Percentiles rank a stretch among this genome's conserved stretches.
Conservation (phyloP, 2,888 invertebrate genomes). For the Patella caerulea region DNA sequence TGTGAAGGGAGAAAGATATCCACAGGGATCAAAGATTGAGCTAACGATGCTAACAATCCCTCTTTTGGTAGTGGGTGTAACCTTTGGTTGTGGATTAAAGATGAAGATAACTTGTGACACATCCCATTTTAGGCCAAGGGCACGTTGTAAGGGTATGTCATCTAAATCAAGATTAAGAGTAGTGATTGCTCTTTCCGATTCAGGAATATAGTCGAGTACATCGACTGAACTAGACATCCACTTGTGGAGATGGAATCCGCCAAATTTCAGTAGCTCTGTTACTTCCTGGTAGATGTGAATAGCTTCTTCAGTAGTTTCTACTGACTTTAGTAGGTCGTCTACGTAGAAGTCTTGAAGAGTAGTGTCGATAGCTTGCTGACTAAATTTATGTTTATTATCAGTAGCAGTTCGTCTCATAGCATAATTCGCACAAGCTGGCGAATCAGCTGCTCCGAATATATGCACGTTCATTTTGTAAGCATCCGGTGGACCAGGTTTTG, state of each 20-base stretch:
- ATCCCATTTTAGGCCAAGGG: constrained; percentile 16
- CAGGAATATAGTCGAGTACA: background rate
- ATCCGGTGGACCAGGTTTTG: background rate
- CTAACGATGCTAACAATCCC: constrained; percentile 5
- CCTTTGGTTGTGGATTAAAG: constrained; percentile 9
- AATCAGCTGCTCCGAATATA: constrained; percentile 12
- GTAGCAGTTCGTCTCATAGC: constrained; percentile 1
- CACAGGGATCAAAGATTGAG: constrained; percentile 18
- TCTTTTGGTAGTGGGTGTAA: background rate
- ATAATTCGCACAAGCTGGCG: constrained; percentile 10
- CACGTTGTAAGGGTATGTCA: background rate
- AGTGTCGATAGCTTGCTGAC: background rate
- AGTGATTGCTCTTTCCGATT: background rate
- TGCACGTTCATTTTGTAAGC: constrained; percentile 4
- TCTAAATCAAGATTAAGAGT: constrained; percentile 7
- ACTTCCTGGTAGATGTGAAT: background rate
- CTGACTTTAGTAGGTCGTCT: background rate
- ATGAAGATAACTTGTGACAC: background rate
- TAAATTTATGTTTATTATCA: background rate
- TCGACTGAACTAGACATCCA: background rate
- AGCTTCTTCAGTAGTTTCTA: background rate
- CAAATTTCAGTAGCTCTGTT: background rate
- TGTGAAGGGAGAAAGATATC: constrained; percentile 15
- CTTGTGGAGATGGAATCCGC: constrained; percentile 1
- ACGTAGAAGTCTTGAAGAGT: background rate